A percentile compares a stretch with the other conserved stretches of the same genome.
Conservation (phyloP, 2,888 invertebrate genomes). For the Ganaspis brasiliensis region DNA sequence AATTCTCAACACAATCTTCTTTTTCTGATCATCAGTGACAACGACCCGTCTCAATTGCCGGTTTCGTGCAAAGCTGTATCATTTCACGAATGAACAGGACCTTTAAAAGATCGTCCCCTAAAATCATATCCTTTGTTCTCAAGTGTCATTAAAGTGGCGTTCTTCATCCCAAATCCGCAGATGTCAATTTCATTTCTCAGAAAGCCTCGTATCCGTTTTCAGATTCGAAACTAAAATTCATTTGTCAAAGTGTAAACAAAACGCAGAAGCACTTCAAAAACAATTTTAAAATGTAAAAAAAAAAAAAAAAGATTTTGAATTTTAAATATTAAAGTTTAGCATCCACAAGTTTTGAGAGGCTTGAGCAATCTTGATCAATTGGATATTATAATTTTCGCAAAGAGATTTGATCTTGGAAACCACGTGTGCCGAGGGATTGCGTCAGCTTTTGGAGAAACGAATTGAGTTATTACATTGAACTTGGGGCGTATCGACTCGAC, state of each 20-base stretch:
- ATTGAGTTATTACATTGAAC: slow-evolving; percentile 42
- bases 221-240: too few relatives aligned
- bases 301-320: background rate
- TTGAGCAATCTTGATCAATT: background rate
- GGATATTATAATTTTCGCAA: background rate
- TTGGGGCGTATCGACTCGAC: slow-evolving; percentile 38
- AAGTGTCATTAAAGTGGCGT: too few relatives aligned
- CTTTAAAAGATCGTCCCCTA: slow-evolving; percentile 6
- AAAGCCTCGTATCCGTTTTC: too few relatives aligned
- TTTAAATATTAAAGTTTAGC: too few relatives aligned
- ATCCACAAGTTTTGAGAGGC: background rate
- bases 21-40: slow-evolving; percentile 12
- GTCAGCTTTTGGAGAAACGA: slow-evolving; percentile 37
- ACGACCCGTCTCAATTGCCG: background rate
- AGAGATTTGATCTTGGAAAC: background rate
- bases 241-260: too few relatives aligned
- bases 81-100: background rate
- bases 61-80: background rate
- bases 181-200: too few relatives aligned
- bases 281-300: too few relatives aligned
- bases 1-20: background rate
- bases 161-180: too few relatives aligned
- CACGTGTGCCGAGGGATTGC: background rate
- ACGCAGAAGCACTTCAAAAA: too few relatives aligned
- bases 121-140: background rate